Evolutionary conservation across 2,113 vertebrate species (phyloP).

Genomic region (Physeter macrocephalus): DNA sequence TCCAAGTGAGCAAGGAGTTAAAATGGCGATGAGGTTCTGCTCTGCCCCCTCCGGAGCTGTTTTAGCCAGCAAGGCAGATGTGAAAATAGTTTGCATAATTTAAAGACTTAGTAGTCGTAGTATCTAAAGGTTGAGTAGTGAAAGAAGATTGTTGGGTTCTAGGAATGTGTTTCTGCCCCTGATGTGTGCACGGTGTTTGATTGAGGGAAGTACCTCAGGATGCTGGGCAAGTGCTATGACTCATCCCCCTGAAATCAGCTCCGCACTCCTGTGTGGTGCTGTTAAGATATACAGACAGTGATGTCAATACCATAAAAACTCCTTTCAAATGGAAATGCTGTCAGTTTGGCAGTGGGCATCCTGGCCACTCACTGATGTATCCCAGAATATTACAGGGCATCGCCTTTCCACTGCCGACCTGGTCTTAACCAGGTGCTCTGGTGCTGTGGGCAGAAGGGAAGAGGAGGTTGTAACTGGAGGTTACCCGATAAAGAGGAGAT

Average conservation of each 20-base stretch:
- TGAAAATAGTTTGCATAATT: neutral
- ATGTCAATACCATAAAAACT: neutral
- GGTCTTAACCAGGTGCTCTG: no score
- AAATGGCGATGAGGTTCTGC: neutral
- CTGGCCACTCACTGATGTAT: neutral
- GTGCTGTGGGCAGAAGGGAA: neutral
- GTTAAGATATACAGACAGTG: neutral
- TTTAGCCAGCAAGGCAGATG: neutral
- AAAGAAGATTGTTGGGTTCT: neutral
- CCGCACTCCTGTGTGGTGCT: neutral
- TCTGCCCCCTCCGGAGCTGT: neutral
- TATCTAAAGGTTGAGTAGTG: neutral
- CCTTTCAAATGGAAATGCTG: neutral
- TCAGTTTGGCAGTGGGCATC: neutral
- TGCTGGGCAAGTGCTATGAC: neutral
- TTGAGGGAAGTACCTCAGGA: neutral
- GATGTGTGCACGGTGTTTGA: neutral
- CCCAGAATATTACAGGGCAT: neutral
- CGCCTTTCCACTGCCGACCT: accelerated
- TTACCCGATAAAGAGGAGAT: neutral
- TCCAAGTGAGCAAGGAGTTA: neutral
- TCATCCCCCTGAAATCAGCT: neutral
- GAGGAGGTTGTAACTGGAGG: neutral
- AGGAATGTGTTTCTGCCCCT: neutral
- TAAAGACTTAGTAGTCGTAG: neutral